These are phyloP conservation scores for Cairina moschata DNA, from an alignment of 2,113 vertebrate genomes.

Conservation along the genomic window DNA sequence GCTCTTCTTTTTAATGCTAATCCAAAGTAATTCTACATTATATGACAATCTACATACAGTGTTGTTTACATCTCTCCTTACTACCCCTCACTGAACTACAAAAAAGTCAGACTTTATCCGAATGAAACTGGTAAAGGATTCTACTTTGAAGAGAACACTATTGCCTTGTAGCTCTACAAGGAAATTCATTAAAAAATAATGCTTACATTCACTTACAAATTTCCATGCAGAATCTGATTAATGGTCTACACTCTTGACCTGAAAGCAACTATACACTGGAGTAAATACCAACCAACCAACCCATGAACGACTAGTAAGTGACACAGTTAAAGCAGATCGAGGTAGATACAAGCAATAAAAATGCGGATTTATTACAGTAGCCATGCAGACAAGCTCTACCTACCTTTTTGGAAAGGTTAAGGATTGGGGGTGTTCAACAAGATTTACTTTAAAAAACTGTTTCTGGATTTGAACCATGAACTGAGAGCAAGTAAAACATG, in stretches of 20 bases:
- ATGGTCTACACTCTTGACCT: neutral
- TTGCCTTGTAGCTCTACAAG: neutral
- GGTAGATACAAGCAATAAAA: neutral
- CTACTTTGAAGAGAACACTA: neutral
- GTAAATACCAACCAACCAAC: neutral
- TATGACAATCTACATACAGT: neutral
- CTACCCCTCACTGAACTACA: neutral
- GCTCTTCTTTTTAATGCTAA: neutral
- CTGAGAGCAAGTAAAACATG: neutral
- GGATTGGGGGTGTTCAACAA: neutral
- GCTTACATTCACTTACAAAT: neutral
- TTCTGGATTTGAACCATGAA: neutral
- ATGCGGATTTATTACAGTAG: neutral
- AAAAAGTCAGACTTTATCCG: neutral
- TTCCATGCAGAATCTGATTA: neutral
- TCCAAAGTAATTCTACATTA: neutral
- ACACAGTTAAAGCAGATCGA: neutral
- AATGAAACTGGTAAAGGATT: neutral
- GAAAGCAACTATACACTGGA: neutral
- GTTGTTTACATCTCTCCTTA: neutral
- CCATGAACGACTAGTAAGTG: neutral
- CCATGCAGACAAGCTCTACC: neutral
- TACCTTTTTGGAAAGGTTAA: neutral
- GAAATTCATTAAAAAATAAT: neutral
- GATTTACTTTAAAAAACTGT: neutral